A percentile compares a stretch with the other conserved stretches of the same genome.
phyloP scores from a whole-genome alignment of 2,113 vertebrate species.

The Anoplopoma fimbria region DNA sequence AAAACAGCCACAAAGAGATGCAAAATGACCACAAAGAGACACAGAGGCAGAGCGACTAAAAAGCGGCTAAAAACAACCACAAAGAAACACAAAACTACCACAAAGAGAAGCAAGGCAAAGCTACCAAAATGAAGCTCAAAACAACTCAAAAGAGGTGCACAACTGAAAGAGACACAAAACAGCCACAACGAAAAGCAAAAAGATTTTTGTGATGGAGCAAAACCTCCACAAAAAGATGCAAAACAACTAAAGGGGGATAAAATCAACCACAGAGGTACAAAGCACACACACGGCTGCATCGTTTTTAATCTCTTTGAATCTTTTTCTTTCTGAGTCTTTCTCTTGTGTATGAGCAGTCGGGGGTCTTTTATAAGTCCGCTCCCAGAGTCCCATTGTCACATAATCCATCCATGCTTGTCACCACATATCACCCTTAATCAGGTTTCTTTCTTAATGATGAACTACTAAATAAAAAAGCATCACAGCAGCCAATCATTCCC shows the following conservation, averaged over 20 bases:
- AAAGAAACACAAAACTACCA: background rate
- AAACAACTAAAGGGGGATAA: background rate
- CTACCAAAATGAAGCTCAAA: background rate
- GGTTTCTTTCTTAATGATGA: background rate
- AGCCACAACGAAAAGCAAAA: background rate
- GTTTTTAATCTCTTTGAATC: background rate
- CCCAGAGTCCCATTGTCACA: background rate
- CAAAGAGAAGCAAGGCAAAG: background rate
- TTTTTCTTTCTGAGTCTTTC: background rate
- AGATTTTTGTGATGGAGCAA: background rate
- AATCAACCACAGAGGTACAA: background rate
- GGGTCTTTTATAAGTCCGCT: no score
- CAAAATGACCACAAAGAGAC: background rate
- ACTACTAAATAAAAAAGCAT: conserved; percentile 8
- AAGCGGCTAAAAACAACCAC: background rate
- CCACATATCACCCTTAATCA: conserved; percentile 14
- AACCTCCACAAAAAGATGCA: background rate
- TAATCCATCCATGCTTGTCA: conserved; percentile 16
- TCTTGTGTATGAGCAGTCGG: background rate
- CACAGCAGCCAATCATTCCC: conserved; percentile 2
- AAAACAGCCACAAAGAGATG: background rate
- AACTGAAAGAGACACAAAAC: background rate
- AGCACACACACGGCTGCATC: background rate
- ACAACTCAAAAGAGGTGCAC: background rate
- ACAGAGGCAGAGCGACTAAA: background rate